Evolutionary conservation across 2,797 vertebrate genomes (phyloP), one percentile per base, ranked within the genome.

Genomic region (Gallinago nigripennis): DNA sequence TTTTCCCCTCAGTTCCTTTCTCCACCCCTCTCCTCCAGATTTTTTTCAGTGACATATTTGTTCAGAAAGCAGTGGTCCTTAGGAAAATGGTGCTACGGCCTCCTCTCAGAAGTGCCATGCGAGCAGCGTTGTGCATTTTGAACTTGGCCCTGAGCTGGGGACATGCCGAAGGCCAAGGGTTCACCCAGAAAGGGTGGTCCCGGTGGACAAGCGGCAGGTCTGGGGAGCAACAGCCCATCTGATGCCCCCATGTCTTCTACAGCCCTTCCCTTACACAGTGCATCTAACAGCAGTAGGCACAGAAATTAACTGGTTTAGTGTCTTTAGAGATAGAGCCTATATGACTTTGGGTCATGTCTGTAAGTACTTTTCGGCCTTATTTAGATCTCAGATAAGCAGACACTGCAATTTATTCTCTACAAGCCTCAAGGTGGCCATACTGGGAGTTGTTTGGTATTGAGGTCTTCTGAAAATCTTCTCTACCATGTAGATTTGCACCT

Each of bases 391-490:
- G 48, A 54, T 46, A 80, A 93, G 48, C 1, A 1, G 56, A 12
- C 16, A 45, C n/a, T 28, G 11, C 43, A 51, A 56, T 10, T 60
- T 21, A 57, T 77, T 83, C 16, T 91, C 23, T 48, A 8, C 8
- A 71, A 48, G 24, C 31, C 19, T 86, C 48, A 50, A 78, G 31
- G 48, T 57, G 28, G 16, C 16, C 66, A 24, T 45, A 31, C 37
- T 39, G 33, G 45, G 37, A 71, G 15, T 71, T 69, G 23, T 81
- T 81, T 77, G 50, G 5, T 71, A 28, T 45, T n/a, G 57, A 72
- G 41, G 43, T 88, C 77, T 73, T 94, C 77, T 76, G 70, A 86
- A 95, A 95, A 28, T 90, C 66, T 92, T 83, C 81, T 79, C 65
- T 71, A 46, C 33, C 35, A 25, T 5, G 4, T 54, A 90, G 77